Evolutionary conservation across 2,888 invertebrate genomes (phyloP).

Genomic region (Halocaridina rubra): DNA sequence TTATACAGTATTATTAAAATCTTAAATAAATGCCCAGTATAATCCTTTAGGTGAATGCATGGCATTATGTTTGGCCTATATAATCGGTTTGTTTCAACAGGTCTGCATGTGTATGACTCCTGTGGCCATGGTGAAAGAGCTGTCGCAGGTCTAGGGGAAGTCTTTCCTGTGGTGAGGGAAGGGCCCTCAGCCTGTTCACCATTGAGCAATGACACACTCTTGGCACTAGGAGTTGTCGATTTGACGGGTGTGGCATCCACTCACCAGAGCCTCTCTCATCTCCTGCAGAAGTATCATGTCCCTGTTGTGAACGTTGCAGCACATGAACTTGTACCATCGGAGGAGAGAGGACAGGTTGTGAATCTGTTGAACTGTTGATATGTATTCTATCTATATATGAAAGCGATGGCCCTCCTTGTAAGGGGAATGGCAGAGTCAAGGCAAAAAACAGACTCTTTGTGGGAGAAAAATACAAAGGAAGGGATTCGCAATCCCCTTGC

Average conservation of each 20-base stretch:
- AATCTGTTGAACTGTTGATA: too few relatives aligned
- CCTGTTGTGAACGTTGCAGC: slow-evolving; percentile 34
- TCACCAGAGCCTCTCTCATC: slow-evolving; percentile 9
- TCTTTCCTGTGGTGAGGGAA: slow-evolving; percentile 41
- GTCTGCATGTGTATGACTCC: slow-evolving; percentile 46
- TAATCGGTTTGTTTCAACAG: neutral
- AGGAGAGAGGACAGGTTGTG: slow-evolving; percentile 42
- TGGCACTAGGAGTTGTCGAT: slow-evolving; percentile 36
- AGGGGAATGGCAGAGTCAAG: too few relatives aligned
- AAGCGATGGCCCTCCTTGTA: too few relatives aligned
- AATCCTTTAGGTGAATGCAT: too few relatives aligned
- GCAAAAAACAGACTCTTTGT: too few relatives aligned
- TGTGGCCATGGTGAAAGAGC: slow-evolving; percentile 33
- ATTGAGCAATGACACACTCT: slow-evolving; percentile 16
- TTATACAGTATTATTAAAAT: neutral
- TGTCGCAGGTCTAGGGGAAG: slow-evolving; percentile 29
- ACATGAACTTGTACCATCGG: slow-evolving; percentile 8
- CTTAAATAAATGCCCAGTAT: neutral
- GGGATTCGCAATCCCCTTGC: too few relatives aligned
- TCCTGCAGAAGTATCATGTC: slow-evolving; percentile 39
- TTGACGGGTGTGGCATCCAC: slow-evolving; percentile 46
- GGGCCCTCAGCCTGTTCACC: slow-evolving; percentile 35
- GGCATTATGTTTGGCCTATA: too few relatives aligned
- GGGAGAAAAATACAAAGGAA: too few relatives aligned
- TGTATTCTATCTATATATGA: too few relatives aligned